Evolutionary conservation across 2,797 vertebrate genomes (phyloP), one percentile per base, ranked within the genome.

Genomic region (Acanthiza pusilla): DNA sequence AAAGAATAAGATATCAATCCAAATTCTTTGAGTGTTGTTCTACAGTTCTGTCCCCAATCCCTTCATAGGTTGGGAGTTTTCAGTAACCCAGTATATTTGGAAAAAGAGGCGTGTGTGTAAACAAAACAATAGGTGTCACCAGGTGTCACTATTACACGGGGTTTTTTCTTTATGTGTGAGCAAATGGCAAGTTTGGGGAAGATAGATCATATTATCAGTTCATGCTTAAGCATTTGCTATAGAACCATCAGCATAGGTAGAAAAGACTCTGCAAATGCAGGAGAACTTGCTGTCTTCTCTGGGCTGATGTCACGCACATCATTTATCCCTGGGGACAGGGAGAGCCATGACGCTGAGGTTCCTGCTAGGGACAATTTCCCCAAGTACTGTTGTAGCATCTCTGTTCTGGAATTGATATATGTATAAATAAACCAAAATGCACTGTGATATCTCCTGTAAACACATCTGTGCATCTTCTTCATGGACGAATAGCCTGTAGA

Each of bases 71-170:
- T 87, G 48, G 26, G 51, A 81, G 22, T 67, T 81, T 79, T 87
- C 45, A 47, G 53, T 67, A 95, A 66, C 6, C 25, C 29, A 25
- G 20, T 34, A 4, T 20, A 45, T 57, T 19, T 78, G 70, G 58
- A 32, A 73, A 78, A 78, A 48, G 27, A 20, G 22, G 23, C 9
- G 30, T 25, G 20, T 43, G 42, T 40, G 11, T 88, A 74, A 95
- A 73, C 55, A 78, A 80, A 96, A 60, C 81, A 86, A 50, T 57
- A 86, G 80, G 67, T 88, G 93, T 95, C 96, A 95, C 96, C 95
- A 96, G 92, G 84, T 96, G 95, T 96, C 94, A 96, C 94, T 96
- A 68, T 95, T 94, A 95, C 86, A 76, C 2, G 73, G 13, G 13
- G 5, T 60, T 87, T 85, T 91, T 95, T 61, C 61, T 48, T 50